phyloP scores from a whole-genome alignment of 2,888 invertebrate species.

The Harpagoxenus sublaevis region DNA sequence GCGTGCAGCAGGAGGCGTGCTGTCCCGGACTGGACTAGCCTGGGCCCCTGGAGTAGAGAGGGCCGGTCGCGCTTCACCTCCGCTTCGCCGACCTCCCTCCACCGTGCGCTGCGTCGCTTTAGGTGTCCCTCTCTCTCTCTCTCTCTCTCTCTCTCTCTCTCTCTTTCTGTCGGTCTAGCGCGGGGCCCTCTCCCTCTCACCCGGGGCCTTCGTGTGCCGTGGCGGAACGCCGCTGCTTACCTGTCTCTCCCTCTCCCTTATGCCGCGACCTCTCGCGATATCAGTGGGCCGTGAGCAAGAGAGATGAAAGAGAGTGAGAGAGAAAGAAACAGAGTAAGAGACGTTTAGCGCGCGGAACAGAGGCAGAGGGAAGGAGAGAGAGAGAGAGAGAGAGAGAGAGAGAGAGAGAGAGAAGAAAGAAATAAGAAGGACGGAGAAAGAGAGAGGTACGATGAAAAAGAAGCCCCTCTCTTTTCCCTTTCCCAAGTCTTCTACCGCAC shows the following conservation, averaged over 20 bases:
- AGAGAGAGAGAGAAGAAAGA: slow-evolving; percentile 33
- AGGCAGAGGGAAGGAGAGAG: slow-evolving; percentile 41
- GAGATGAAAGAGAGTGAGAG: slow-evolving; percentile 34
- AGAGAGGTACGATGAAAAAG: slow-evolving; percentile 66
- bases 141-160: slow-evolving; percentile 51
- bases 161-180: slow-evolving; percentile 56
- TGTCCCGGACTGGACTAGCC: slow-evolving; percentile 86
- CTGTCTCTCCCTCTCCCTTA: slow-evolving; percentile 71
- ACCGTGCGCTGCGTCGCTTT: slow-evolving; percentile 71
- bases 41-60: slow-evolving; percentile 85
- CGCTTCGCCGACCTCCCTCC: slow-evolving; percentile 82
- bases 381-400: slow-evolving; percentile 33
- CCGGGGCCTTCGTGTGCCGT: slow-evolving; percentile 65
- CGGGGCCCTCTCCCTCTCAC: slow-evolving; percentile 56
- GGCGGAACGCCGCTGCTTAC: slow-evolving; percentile 64
- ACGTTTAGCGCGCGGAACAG: slow-evolving; percentile 27
- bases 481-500: slow-evolving; percentile 67
- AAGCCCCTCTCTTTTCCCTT: slow-evolving; percentile 73
- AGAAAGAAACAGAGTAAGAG: neutral
- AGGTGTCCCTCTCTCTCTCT: slow-evolving; percentile 65
- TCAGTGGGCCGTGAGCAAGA: slow-evolving; percentile 67
- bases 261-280: slow-evolving; percentile 71
- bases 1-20: slow-evolving; percentile 86
- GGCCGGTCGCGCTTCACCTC: slow-evolving; percentile 85
- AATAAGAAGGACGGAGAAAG: slow-evolving; percentile 21